Evolutionary conservation across 2,797 vertebrate genomes (phyloP).

Genomic region (Peromyscus melanophrys): DNA sequence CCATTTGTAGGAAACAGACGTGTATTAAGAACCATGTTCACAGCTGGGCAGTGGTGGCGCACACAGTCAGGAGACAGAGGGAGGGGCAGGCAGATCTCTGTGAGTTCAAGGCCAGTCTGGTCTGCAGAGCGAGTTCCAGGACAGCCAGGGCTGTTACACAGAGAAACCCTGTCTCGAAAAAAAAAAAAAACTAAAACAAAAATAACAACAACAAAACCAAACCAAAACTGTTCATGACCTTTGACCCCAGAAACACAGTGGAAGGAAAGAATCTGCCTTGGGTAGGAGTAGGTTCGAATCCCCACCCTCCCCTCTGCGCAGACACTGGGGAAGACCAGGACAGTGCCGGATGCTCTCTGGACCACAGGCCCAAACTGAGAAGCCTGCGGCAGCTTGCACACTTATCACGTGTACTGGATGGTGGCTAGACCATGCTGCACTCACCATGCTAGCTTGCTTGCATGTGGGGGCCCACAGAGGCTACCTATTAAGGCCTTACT

Average conservation of each 20-base stretch:
- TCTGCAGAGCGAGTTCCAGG: not conserved
- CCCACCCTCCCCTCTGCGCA: not conserved
- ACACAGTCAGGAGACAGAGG: not conserved
- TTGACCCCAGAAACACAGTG: not conserved
- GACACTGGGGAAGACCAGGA: not conserved
- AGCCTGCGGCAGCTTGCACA: not conserved
- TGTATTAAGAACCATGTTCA: not conserved
- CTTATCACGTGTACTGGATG: not conserved
- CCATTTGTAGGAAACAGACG: not conserved
- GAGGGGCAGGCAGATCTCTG: not conserved
- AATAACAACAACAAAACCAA: not conserved
- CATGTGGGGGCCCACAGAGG: too few species aligned
- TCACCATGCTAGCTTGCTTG: too few species aligned
- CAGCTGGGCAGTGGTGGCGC: not conserved
- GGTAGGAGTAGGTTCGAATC: not conserved
- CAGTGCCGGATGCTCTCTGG: not conserved
- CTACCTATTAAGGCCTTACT: too few species aligned
- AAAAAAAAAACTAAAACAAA: not conserved
- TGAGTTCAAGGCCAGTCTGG: not conserved
- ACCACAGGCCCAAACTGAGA: not conserved
- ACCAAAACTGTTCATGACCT: not conserved
- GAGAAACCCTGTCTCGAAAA: not conserved
- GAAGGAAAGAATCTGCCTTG: not conserved
- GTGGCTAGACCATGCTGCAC: not conserved
- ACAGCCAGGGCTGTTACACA: not conserved